phyloP scores from a whole-genome alignment of 2,113 vertebrate genomes.

The Polyodon spathula region DNA sequence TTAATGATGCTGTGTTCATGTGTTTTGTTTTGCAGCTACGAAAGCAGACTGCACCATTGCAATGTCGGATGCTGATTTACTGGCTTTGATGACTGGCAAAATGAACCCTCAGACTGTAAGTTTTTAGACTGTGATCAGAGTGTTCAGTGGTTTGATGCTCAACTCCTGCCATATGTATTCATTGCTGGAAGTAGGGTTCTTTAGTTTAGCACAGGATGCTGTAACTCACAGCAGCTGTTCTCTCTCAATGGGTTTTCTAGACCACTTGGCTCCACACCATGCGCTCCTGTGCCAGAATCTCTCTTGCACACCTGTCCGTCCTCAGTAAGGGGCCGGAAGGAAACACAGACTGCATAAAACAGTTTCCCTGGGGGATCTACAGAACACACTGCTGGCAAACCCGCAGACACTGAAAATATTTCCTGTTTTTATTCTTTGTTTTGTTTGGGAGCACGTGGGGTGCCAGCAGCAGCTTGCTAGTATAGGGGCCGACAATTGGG shows the following conservation, averaged over 20 bases:
- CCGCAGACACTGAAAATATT: not conserved
- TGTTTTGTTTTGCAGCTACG: constrained; percentile 51
- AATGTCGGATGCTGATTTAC: constrained; percentile 73
- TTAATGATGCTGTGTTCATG: not conserved
- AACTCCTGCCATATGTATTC: not conserved
- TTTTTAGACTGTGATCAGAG: constrained; percentile 17
- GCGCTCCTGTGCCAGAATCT: not conserved
- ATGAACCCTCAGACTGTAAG: constrained; percentile 85
- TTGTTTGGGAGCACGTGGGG: not conserved
- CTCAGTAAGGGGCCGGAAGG: not conserved
- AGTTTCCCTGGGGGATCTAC: not conserved
- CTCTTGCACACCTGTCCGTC: not conserved
- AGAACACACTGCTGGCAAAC: not conserved
- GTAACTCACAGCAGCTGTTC: not conserved
- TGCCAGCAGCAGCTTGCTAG: not conserved
- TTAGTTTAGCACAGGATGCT: no score
- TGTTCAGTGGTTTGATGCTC: not conserved
- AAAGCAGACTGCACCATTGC: constrained; percentile 79
- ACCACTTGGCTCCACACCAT: not conserved
- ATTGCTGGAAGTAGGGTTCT: no score
- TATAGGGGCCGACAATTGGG: no score
- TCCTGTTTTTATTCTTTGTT: not conserved
- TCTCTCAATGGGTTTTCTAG: not conserved
- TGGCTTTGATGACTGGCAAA: constrained; percentile 82
- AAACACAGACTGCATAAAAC: not conserved